A percentile compares a stretch with the other conserved stretches of the same genome.
Evolutionary conservation across 2,888 invertebrate species (phyloP).

Genomic region (Slavum lentiscoides): DNA sequence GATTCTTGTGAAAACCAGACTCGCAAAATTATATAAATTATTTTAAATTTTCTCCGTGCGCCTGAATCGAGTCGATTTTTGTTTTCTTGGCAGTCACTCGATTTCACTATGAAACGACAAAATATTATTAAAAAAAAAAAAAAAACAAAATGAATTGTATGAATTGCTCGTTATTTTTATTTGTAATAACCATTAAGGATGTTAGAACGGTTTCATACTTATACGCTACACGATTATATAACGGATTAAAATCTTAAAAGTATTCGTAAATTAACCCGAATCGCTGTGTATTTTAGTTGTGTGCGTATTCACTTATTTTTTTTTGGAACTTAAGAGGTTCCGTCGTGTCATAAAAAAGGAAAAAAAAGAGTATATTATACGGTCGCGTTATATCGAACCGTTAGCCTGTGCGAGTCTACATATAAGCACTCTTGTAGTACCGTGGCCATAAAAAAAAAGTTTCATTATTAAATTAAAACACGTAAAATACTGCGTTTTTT

Average conservation of each 20-base stretch:
- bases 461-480: slow-evolving; percentile 49
- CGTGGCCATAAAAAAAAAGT: slow-evolving; percentile 19
- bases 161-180: too few relatives aligned
- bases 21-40: too few relatives aligned
- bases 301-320: not conserved
- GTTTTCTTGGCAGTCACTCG: too few relatives aligned
- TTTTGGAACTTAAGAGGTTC: slow-evolving; percentile 1
- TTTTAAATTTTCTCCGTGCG: too few relatives aligned
- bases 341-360: slow-evolving; percentile 22
- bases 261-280: slow-evolving; percentile 26
- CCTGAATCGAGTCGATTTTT: too few relatives aligned
- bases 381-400: slow-evolving; percentile 32
- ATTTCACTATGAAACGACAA: too few relatives aligned
- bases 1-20: too few relatives aligned
- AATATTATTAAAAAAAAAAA: too few relatives aligned
- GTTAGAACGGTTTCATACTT: too few relatives aligned
- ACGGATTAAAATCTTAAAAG: not conserved
- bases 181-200: too few relatives aligned
- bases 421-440: slow-evolving; percentile 13
- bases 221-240: not conserved
- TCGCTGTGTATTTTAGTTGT: not conserved
- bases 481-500: slow-evolving; percentile 21
- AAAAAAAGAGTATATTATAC: not conserved
- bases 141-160: too few relatives aligned
- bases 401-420: not conserved